phyloP scores from a whole-genome alignment of 2,888 invertebrate genomes.

The Torymus aiolomorphi region DNA sequence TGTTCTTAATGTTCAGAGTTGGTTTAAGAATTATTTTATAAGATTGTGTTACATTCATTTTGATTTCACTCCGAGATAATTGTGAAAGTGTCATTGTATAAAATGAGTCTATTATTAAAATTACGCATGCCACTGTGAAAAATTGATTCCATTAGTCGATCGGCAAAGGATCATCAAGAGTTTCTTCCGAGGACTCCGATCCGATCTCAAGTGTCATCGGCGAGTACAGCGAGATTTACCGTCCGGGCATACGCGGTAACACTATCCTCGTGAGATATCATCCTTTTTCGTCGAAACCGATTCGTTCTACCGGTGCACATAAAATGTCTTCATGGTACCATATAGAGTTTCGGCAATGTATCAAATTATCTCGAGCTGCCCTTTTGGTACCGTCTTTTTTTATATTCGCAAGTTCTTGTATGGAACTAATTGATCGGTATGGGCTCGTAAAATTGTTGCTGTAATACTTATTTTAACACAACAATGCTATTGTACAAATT shows the following conservation, averaged over 20 bases:
- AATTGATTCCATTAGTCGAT: constrained; percentile 42
- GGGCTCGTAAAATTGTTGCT: no score
- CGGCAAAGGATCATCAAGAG: constrained; percentile 13
- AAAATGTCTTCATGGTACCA: constrained; percentile 62
- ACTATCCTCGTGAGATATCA: constrained; percentile 65
- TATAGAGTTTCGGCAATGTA: constrained; percentile 64
- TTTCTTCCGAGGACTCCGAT: constrained; percentile 50
- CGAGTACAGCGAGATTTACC: constrained; percentile 56
- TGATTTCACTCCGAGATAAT: no score
- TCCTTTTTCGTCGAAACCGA: constrained; percentile 60
- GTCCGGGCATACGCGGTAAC: constrained; percentile 59
- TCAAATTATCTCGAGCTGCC: constrained; percentile 63
- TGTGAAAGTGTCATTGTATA: no score
- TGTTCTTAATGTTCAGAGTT: no score
- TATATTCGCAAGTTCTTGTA: constrained; percentile 6
- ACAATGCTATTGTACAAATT: neutral
- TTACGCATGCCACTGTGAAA: neutral
- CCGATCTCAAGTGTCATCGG: constrained; percentile 57
- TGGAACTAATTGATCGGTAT: no score
- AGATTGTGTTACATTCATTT: no score
- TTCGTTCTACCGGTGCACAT: constrained; percentile 61
- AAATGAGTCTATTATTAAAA: no score
- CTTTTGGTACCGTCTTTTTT: constrained; percentile 22
- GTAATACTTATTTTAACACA: neutral
- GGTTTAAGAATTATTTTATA: no score